Base-by-base conservation (phyloP, 2,113 vertebrate species). In the Chaenocephalus aceratus region DNA sequence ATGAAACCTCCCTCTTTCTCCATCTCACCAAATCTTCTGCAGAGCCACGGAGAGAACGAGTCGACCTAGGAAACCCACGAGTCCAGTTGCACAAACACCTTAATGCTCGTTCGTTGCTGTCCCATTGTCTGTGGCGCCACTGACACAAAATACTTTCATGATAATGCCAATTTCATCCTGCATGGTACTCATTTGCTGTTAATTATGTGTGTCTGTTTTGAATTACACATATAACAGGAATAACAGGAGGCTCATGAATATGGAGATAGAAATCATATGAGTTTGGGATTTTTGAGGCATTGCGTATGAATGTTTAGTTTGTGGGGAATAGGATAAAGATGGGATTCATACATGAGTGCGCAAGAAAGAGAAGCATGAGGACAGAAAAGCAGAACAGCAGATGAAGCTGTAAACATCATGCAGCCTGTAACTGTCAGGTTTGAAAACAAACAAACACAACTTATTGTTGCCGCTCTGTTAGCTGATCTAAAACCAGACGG, bases 401-500 rank as follows among this genome's bases (percentile, higher is more conserved):
- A 85, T 82, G 48, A 65, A 75, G 46, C 54, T 77, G 75, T 86
- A 48, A 61, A 74, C 82, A 49, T 74, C 57, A 72, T 68, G 72
- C 45, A 45, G 36, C 74, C 21, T 58, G 59, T 77, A 54, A 12
- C 23, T 49, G 80, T 74, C 75, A 79, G n/a, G 18, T 72, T 72
- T 88, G 61, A 6, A 66, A 69, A 78, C 75, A 77, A 82, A 73
- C 67, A 77, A 82, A 73, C 67, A 68, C 63, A 30, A 44, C 66
- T 66, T 77, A 36, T 75, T 70, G 75, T 66, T 46, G 26, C 57
- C 18, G 23, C 44, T 83, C 51, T 41, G 26, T 68, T 59, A 16
- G 7, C 72, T 57, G 70, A 75, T 91, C 88, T 93, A 93, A 89
- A 93, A 93, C 87, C 83, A 94, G 86, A 86, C 16, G 0, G 51